These are phyloP conservation scores for Conistra vaccinii DNA, from an alignment of 2,888 invertebrate species.

Conservation along the genomic window DNA sequence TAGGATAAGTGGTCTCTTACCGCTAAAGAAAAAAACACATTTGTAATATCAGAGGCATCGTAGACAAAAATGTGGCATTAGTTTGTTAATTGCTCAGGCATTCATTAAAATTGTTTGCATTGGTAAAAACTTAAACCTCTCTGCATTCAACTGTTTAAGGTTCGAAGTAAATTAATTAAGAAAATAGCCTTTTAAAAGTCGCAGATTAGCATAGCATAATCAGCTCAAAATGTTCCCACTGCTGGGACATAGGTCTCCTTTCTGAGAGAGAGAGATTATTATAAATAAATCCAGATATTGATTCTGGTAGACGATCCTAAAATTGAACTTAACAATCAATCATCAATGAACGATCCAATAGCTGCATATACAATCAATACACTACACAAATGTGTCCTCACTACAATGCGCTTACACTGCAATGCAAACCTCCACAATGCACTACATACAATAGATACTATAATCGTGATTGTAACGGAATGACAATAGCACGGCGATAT, in stretches of 20 bases:
- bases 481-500: conserved; percentile 25
- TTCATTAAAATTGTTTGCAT: background rate
- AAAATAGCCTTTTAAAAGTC: too few relatives aligned
- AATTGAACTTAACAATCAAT: background rate
- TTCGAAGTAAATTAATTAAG: background rate
- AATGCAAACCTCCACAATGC: conserved; percentile 9
- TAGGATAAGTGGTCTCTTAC: background rate
- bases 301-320: background rate
- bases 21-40: background rate
- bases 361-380: conserved; percentile 1
- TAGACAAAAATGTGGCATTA: background rate
- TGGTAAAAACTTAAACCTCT: background rate
- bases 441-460: conserved; percentile 16
- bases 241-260: too few relatives aligned
- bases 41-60: too few relatives aligned
- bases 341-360: background rate
- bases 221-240: too few relatives aligned
- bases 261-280: too few relatives aligned
- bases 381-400: conserved; percentile 1
- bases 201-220: background rate
- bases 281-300: background rate
- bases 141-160: background rate
- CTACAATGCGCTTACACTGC: conserved; percentile 12
- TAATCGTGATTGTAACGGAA: conserved; percentile 24
- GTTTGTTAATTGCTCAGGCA: background rate